These are phyloP conservation scores for Toxotes lorentzi DNA, from an alignment of 2,797 vertebrate genomes.

Conservation along the genomic window DNA sequence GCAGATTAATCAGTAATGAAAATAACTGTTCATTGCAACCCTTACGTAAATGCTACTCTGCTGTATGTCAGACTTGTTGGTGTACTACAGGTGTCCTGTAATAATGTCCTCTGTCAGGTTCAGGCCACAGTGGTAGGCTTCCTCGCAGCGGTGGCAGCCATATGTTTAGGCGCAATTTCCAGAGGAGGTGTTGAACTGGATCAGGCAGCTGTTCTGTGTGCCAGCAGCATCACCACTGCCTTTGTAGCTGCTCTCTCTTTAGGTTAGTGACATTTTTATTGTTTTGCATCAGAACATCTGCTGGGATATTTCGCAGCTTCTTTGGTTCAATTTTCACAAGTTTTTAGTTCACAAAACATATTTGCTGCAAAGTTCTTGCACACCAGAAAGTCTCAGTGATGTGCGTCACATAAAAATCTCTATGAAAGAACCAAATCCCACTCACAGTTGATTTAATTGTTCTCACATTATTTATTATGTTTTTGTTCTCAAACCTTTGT, in stretches of 20 bases:
- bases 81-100: too few relatives aligned
- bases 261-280: constrained; percentile 79
- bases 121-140: constrained; percentile 97
- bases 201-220: constrained; percentile 91
- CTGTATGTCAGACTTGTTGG: background rate
- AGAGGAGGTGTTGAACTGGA: constrained; percentile 89
- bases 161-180: constrained; percentile 90
- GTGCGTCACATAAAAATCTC: background rate
- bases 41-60: too few relatives aligned
- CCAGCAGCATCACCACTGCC: constrained; percentile 94
- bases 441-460: background rate
- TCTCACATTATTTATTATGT: background rate
- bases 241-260: constrained; percentile 93
- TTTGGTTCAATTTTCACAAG: background rate
- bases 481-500: background rate
- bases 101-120: constrained; percentile 81
- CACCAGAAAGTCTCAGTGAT: background rate
- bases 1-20: too few relatives aligned
- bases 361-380: background rate
- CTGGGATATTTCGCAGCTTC: background rate
- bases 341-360: background rate
- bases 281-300: background rate
- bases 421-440: background rate
- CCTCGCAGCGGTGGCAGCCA: constrained; percentile 91
- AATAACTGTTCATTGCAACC: too few relatives aligned